phyloP scores from a whole-genome alignment of 2,797 vertebrate species.

The Cirrhinus molitorella region DNA sequence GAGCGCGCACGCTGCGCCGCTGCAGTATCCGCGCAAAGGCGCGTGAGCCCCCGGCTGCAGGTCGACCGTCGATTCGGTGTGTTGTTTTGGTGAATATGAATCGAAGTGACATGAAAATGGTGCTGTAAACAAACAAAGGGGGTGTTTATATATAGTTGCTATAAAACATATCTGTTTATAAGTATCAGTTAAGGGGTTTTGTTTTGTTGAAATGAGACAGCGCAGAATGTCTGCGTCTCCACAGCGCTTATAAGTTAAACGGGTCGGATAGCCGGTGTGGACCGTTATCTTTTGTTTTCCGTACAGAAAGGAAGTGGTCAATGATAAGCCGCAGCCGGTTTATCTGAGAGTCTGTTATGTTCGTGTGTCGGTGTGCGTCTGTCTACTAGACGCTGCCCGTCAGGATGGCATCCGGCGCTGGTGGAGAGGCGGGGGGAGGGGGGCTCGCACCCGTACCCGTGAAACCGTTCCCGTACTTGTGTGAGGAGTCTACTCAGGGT shows the following conservation, averaged over 20 bases:
- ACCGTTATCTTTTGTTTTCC: background rate
- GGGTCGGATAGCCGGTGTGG: constrained; percentile 13
- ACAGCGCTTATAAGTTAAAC: background rate
- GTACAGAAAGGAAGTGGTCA: background rate
- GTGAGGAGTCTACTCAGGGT: constrained; percentile 66
- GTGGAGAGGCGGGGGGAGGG: constrained; percentile 69
- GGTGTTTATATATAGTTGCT: no score
- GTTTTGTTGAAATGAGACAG: constrained; percentile 14
- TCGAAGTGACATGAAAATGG: background rate
- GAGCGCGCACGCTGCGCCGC: constrained; percentile 27
- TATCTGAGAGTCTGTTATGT: constrained; percentile 15
- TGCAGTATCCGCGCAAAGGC: constrained; percentile 38
- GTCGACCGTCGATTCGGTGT: constrained; percentile 14
- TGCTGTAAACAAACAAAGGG: background rate
- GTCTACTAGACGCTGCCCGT: constrained; percentile 13
- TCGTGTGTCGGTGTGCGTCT: background rate
- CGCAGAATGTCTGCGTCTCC: background rate
- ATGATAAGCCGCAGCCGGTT: constrained; percentile 1
- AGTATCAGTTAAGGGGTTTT: background rate
- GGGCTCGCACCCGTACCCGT: constrained; percentile 69
- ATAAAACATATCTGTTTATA: background rate
- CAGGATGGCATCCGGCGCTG: constrained; percentile 75
- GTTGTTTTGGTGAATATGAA: constrained; percentile 30
- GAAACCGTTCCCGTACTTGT: constrained; percentile 68
- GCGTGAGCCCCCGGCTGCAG: constrained; percentile 30